A percentile compares a stretch with the other conserved stretches of the same genome.
Conservation (phyloP, 2,113 vertebrate species). For the Sylvia atricapilla region DNA sequence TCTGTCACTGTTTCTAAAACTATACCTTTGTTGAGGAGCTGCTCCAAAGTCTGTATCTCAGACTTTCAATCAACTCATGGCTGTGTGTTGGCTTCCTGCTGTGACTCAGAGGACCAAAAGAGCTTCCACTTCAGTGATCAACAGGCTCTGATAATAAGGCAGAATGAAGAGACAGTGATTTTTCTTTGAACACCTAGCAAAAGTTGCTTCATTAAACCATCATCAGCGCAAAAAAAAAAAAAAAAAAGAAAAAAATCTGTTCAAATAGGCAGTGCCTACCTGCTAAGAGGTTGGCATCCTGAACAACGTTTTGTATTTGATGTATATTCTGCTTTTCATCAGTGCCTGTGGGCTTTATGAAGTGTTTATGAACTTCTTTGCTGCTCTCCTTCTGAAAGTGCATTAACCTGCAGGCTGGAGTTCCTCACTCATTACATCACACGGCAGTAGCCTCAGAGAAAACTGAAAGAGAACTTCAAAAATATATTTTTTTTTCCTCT, state of each 20-base stretch:
- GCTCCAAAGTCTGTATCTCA: neutral
- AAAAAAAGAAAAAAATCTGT: neutral
- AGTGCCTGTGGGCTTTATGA: neutral
- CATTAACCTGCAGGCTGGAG: neutral
- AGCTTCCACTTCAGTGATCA: neutral
- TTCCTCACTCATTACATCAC: neutral
- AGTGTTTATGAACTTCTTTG: neutral
- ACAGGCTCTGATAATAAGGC: neutral
- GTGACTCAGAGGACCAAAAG: conserved; percentile 15
- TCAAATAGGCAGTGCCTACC: neutral
- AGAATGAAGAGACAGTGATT: neutral
- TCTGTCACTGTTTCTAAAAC: neutral
- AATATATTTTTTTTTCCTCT: neutral
- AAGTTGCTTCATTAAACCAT: conserved; percentile 28
- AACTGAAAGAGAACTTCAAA: neutral
- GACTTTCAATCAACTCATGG: neutral
- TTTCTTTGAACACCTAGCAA: neutral
- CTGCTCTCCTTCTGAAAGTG: neutral
- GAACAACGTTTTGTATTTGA: neutral
- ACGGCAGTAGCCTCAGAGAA: neutral
- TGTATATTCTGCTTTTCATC: conserved; percentile 24
- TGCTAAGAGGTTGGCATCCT: neutral
- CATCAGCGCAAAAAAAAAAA: neutral
- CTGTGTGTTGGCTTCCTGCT: conserved; percentile 6
- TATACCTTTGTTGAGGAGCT: neutral